Evolutionary conservation across 2,797 vertebrate genomes (phyloP).

Genomic region (Ibycter americanus): DNA sequence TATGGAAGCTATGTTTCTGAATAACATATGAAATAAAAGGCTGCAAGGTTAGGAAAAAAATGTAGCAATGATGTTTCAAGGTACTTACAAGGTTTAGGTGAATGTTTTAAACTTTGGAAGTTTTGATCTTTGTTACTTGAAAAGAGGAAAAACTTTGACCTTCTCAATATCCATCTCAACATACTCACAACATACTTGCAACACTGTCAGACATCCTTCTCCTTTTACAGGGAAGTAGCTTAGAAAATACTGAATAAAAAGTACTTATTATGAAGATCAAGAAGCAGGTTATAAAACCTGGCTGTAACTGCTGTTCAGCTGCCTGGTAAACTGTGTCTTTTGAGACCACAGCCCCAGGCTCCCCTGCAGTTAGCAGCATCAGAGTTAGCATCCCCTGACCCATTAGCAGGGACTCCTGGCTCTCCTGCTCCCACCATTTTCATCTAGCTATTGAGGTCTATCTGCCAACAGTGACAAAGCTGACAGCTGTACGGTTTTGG

Average conservation of each 20-base stretch:
- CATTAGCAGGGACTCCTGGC: background rate
- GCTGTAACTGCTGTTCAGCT: background rate
- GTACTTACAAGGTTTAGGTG: background rate
- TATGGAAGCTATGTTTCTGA: background rate
- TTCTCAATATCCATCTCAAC: background rate
- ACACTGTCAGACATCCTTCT: background rate
- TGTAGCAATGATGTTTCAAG: background rate
- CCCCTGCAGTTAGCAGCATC: background rate
- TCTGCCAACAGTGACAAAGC: background rate
- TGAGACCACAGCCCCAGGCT: background rate
- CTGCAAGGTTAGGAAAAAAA: background rate
- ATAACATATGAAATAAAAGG: background rate
- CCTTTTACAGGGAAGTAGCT: background rate
- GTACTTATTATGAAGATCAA: background rate
- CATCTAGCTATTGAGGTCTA: background rate
- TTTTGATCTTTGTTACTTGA: background rate
- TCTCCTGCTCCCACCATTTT: background rate
- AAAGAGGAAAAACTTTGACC: background rate
- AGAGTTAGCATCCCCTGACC: background rate
- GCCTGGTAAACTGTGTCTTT: background rate
- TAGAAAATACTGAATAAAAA: background rate
- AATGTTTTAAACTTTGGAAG: background rate
- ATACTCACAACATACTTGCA: background rate
- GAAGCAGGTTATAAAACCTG: background rate
- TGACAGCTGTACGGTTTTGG: accelerated